phyloP scores from a whole-genome alignment of 2,797 vertebrate genomes.

The Pelochelys cantorii region DNA sequence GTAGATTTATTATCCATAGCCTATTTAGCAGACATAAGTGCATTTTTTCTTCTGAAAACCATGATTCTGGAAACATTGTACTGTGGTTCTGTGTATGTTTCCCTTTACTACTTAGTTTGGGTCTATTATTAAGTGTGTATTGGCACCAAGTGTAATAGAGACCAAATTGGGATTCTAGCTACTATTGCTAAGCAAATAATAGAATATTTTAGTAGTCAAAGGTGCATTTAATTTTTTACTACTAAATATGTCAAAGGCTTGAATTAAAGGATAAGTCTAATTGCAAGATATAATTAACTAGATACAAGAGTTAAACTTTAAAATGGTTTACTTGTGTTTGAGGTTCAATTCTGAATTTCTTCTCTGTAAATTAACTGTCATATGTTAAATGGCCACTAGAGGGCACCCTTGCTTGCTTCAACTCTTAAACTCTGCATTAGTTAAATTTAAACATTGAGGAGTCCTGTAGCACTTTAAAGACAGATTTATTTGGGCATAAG shows the following conservation, averaged over 20 bases:
- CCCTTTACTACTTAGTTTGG: background rate
- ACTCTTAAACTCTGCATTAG: background rate
- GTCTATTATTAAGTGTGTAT: background rate
- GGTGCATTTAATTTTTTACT: background rate
- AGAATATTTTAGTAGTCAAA: background rate
- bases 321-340: background rate
- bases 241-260: background rate
- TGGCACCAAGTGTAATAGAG: background rate
- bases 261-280: background rate
- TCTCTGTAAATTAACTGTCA: background rate
- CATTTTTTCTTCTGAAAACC: background rate
- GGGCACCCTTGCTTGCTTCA: slow-evolving; percentile 61
- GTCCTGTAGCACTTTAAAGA: too few species aligned
- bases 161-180: background rate
- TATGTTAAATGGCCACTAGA: slow-evolving; percentile 47
- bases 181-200: background rate
- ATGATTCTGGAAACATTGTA: background rate
- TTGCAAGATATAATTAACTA: background rate
- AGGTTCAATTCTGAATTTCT: background rate
- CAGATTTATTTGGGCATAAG: too few species aligned
- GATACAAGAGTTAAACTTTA: background rate
- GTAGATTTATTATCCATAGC: too few species aligned
- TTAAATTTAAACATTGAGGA: background rate
- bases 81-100: background rate
- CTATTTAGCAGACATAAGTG: too few species aligned